These are phyloP conservation scores for Monopterus albus DNA, from an alignment of 2,113 vertebrate species.

Conservation along the genomic window DNA sequence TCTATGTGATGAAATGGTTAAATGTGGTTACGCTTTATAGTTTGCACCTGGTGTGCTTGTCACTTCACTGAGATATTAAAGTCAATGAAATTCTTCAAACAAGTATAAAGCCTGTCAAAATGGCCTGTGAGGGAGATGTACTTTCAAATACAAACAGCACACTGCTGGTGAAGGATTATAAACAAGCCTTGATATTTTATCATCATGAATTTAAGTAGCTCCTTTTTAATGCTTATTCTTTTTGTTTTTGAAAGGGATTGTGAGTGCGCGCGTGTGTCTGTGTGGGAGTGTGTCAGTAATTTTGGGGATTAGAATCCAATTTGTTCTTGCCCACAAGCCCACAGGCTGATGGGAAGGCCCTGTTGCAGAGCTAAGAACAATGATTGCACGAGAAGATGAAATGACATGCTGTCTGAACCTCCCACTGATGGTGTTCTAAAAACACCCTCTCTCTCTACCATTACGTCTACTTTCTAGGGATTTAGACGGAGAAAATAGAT, in stretches of 20 bases:
- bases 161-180: background rate
- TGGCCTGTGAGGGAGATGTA: background rate
- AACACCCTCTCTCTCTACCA: conserved; percentile 17
- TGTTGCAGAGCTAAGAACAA: conserved; percentile 37
- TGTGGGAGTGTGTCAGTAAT: conserved; percentile 36
- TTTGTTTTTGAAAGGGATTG: conserved; percentile 13
- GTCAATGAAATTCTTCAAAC: too few species aligned
- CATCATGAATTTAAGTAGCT: background rate
- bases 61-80: too few species aligned
- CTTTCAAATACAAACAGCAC: background rate
- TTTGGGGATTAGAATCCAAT: conserved; percentile 66
- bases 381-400: conserved; percentile 57
- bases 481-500: conserved; percentile 20
- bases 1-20: too few species aligned
- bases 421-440: conserved; percentile 28
- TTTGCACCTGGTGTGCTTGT: too few species aligned
- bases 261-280: background rate
- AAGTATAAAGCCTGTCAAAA: too few species aligned
- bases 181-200: background rate
- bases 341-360: conserved; percentile 41
- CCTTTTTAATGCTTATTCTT: conserved; percentile 3
- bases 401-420: conserved; percentile 45
- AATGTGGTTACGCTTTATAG: too few species aligned
- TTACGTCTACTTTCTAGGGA: conserved; percentile 33
- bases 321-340: conserved; percentile 39